Percentiles rank a stretch among this genome's conserved stretches.
Conservation (phyloP, 2,888 invertebrate genomes). For the Ophion ventricosus region DNA sequence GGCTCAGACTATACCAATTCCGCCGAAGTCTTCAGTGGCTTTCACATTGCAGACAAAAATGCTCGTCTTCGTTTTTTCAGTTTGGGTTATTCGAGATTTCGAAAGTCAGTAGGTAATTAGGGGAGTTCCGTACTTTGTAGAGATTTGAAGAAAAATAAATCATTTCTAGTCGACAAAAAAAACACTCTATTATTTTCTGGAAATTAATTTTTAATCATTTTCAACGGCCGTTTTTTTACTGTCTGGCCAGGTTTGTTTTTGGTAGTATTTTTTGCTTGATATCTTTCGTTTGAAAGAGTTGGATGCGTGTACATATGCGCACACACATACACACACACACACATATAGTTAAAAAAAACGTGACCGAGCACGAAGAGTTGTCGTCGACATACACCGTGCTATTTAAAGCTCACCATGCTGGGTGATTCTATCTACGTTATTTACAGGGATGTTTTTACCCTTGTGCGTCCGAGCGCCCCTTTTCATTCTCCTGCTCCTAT, state of each 20-base stretch:
- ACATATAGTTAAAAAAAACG: conserved; percentile 18
- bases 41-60: neutral
- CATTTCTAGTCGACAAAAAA: neutral
- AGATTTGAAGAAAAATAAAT: neutral
- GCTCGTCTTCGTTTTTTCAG: neutral
- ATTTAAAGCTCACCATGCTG: conserved; percentile 38
- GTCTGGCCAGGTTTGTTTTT: neutral
- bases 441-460: conserved; percentile 67
- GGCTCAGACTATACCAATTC: conserved; percentile 5
- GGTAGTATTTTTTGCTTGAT: conserved; percentile 1
- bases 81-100: neutral
- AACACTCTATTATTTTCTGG: neutral
- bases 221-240: neutral
- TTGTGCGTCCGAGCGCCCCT: conserved; percentile 52
- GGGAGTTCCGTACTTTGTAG: neutral
- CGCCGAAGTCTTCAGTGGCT: neutral
- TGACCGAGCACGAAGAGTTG: conserved; percentile 32
- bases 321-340: neutral
- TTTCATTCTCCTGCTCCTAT: conserved; percentile 31
- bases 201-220: neutral
- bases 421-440: conserved; percentile 68
- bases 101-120: neutral
- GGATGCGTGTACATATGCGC: neutral
- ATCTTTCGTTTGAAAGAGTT: neutral
- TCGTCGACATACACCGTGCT: conserved; percentile 53